Conservation (phyloP, 1,140 invertebrate genomes). For the Rhysida immarginata region DNA sequence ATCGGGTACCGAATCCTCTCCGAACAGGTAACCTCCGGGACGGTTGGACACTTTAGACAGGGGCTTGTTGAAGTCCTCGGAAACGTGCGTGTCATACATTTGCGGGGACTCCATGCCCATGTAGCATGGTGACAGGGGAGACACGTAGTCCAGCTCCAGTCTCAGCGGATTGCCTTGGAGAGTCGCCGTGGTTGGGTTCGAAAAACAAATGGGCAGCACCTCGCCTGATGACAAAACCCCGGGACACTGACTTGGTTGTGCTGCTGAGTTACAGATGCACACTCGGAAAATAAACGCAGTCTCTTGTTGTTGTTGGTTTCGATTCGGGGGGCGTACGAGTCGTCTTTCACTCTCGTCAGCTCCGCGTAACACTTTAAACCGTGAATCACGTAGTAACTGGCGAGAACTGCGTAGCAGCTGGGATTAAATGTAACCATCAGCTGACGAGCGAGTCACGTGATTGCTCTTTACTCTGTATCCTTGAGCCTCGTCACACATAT, state of each 20-base stretch:
- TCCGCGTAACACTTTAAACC: too few relatives aligned
- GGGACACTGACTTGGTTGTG: neutral
- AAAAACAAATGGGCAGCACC: too few relatives aligned
- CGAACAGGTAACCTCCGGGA: constrained; percentile 8
- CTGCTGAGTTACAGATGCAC: neutral
- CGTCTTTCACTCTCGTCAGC: too few relatives aligned
- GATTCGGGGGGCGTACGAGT: too few relatives aligned
- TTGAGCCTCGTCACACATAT: too few relatives aligned
- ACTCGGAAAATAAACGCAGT: neutral
- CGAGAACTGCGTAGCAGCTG: too few relatives aligned
- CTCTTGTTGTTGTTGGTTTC: too few relatives aligned
- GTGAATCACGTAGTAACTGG: too few relatives aligned
- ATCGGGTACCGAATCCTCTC: constrained; percentile 32
- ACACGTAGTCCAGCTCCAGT: constrained; percentile 8
- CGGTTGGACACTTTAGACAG: neutral
- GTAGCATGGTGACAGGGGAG: constrained; percentile 18
- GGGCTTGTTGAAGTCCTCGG: constrained; percentile 18
- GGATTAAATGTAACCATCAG: too few relatives aligned
- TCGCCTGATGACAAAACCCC: neutral
- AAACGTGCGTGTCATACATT: constrained; percentile 23
- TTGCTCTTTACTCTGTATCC: too few relatives aligned
- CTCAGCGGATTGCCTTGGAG: neutral
- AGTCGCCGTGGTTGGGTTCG: neutral
- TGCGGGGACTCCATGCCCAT: constrained; percentile 23
- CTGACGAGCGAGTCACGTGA: too few relatives aligned